These are phyloP conservation scores for Cheilosia vulpina DNA, from an alignment of 2,888 invertebrate species.

Conservation along the genomic window DNA sequence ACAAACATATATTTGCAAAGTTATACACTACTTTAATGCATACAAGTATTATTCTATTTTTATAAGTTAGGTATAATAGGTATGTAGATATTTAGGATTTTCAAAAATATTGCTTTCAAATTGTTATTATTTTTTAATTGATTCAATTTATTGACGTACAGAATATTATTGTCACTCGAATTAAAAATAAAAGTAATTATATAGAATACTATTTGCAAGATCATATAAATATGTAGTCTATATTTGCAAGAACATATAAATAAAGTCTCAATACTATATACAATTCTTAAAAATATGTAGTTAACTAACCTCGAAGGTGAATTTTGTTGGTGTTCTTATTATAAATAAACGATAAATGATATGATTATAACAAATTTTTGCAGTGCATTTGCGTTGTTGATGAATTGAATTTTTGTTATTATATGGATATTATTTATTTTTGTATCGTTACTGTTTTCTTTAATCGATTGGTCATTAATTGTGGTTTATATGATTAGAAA, in stretches of 20 bases:
- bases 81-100: slow-evolving; percentile 18
- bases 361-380: slow-evolving; percentile 29
- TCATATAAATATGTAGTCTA: slow-evolving; percentile 22
- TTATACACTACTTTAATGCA: slow-evolving; percentile 18
- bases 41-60: slow-evolving; percentile 8
- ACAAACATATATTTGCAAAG: slow-evolving; percentile 26
- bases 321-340: slow-evolving; percentile 21
- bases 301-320: slow-evolving; percentile 14
- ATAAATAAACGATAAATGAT: slow-evolving; percentile 21
- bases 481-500: background rate
- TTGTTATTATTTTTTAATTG: slow-evolving; percentile 40
- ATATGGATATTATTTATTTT: background rate
- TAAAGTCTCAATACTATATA: slow-evolving; percentile 24
- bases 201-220: slow-evolving; percentile 29
- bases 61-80: background rate
- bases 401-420: slow-evolving; percentile 1
- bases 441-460: background rate
- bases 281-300: slow-evolving; percentile 29
- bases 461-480: slow-evolving; percentile 7
- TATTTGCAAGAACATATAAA: slow-evolving; percentile 15
- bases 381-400: slow-evolving; percentile 12
- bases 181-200: slow-evolving; percentile 39
- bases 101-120: slow-evolving; percentile 58
- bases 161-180: slow-evolving; percentile 54
- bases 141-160: slow-evolving; percentile 46